Conservation (phyloP, 2,888 invertebrate genomes). For the Oxystoma pomonae region DNA sequence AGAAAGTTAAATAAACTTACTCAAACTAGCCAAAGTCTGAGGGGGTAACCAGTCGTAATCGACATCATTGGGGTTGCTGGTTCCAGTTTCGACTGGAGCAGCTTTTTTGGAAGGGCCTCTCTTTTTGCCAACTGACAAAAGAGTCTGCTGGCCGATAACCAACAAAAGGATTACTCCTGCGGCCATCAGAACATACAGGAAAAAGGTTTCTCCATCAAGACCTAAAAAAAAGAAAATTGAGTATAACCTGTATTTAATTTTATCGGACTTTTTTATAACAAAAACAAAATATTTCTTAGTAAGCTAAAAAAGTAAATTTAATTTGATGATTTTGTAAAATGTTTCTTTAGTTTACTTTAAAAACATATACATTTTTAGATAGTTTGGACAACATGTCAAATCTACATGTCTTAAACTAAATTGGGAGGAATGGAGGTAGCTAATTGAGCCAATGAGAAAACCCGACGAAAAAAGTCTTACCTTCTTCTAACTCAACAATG, state of each 20-base stretch:
- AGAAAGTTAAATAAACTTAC: conserved; percentile 70
- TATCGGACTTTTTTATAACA: too few species aligned
- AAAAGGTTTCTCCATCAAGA: conserved; percentile 97
- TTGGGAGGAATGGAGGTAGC: too few species aligned
- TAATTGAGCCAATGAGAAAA: too few species aligned
- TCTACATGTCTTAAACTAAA: too few species aligned
- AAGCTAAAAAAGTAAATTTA: too few species aligned
- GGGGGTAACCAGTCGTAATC: conserved; percentile 98
- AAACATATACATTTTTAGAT: too few species aligned
- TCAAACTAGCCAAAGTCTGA: conserved; percentile 77
- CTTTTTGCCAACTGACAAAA: conserved; percentile 79
- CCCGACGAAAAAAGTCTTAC: too few species aligned
- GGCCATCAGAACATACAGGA: conserved; percentile 92
- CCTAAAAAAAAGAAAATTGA: conserved; percentile 46
- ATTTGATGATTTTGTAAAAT: too few species aligned
- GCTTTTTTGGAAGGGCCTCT: conserved; percentile 55
- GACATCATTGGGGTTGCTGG: conserved; percentile 82
- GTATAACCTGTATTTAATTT: too few species aligned
- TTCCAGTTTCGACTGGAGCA: conserved; percentile 80
- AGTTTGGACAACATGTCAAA: too few species aligned
- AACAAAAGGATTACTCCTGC: conserved; percentile 83
- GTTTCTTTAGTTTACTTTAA: too few species aligned
- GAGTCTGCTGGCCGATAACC: conserved; percentile 84
- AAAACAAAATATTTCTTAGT: too few species aligned
- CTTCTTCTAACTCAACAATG: conserved; percentile 94